phyloP scores from a whole-genome alignment of 64 coral and sea anemone genomes.

The Montipora sp. region DNA sequence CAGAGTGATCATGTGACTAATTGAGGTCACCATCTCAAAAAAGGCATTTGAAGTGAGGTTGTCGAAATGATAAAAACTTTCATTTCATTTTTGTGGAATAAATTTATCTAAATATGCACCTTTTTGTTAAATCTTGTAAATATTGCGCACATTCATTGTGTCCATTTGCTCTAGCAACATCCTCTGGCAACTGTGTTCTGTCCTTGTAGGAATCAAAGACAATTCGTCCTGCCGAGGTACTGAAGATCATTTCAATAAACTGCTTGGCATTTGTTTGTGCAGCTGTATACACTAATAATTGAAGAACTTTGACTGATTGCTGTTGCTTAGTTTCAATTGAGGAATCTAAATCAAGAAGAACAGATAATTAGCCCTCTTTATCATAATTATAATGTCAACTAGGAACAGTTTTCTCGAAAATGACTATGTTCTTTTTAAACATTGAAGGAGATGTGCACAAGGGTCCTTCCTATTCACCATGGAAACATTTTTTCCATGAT shows the following conservation, averaged over 20 bases:
- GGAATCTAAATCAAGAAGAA: not conserved
- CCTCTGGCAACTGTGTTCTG: conserved; percentile 14
- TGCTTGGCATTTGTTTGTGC: conserved; percentile 1
- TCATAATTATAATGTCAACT: too few species aligned
- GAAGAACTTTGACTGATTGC: conserved; percentile 10
- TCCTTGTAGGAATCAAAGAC: conserved; percentile 16
- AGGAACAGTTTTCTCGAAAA: too few species aligned
- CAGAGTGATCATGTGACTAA: too few species aligned
- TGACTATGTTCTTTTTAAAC: too few species aligned
- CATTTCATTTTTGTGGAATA: too few species aligned
- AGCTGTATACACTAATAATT: not conserved
- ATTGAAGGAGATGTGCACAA: too few species aligned
- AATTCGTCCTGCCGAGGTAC: conserved; percentile 5
- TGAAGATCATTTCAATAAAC: conserved; percentile 23
- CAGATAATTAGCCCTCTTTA: not conserved
- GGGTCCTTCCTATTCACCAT: too few species aligned
- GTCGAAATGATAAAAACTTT: too few species aligned
- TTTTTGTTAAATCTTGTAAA: conserved; percentile 14
- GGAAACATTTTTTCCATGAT: too few species aligned
- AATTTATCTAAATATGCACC: not conserved
- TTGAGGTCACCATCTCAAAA: too few species aligned
- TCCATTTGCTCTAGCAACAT: conserved; percentile 20
- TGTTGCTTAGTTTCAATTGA: not conserved
- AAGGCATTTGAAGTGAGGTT: too few species aligned
- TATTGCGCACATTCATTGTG: conserved; percentile 9